Base-by-base conservation (phyloP, 2,888 invertebrate species). In the Tortrix viridana region DNA sequence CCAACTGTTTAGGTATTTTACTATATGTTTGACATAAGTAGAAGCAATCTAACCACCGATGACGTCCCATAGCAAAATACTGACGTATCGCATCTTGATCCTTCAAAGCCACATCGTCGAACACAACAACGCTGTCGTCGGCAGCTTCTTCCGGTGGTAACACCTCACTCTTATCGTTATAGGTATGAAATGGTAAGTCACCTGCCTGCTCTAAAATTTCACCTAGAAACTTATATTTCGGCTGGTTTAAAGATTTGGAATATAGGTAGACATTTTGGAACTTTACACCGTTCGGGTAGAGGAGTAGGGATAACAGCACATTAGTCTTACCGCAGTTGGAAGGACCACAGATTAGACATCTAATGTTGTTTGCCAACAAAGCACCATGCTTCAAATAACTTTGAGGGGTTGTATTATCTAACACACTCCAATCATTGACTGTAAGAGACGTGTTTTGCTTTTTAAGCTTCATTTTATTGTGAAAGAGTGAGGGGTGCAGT, bases 11-110 rank as follows among this genome's bases (percentile, higher is more conserved):
- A 26, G 57, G 57, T 26, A 58, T 48, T 23, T 50, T 58, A 19
- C 37, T 56, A 18, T 65, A 65, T 1, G 65, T 65, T 41, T 65
- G 64, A 50, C 44, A 56, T 1, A 65, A 16, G 5, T 60, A 60
- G 18, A 60, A 60, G 16, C 59, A 60, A 16, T 60, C 52, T 7
- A 60, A 37, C 5, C 46, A 9, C 2, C 52, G n/a, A 37, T 60
- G 59, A n/a, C 52, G 52, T 12, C 54, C 59, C 58, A 61, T 61
- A 12, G 58, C 48, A 54, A 61, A 61, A n/a, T 65, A 65, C 14
- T 48, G 48, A n/a, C 48, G 48, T 48, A 48, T 48, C 22, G 57
- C 23, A 14, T 57, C 57, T 18, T 57, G 57, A 23, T 57, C 57
- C 20, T 57, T 38, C 48, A 57, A 48, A 1, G 57, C 57, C 9